These are phyloP conservation scores for Frankliniella intonsa DNA, from an alignment of 2,888 invertebrate species.

Conservation along the genomic window DNA sequence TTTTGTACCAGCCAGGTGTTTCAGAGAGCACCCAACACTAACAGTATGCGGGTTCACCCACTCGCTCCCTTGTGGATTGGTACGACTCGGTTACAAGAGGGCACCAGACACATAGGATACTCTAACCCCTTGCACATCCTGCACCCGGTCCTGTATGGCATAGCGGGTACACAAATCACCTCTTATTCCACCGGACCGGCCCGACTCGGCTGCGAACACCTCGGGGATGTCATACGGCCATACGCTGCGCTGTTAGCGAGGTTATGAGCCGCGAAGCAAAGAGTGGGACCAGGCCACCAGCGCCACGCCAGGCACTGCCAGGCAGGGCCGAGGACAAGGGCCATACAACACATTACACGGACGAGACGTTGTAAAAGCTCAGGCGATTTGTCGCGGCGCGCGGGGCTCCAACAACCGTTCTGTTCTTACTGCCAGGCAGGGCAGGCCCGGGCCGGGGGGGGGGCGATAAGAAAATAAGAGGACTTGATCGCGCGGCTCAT, in stretches of 20 bases:
- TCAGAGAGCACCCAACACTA: too few relatives aligned
- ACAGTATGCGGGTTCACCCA: too few relatives aligned
- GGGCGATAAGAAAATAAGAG: background rate
- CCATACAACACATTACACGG: constrained; percentile 1
- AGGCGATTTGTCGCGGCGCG: constrained; percentile 9
- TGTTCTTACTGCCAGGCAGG: background rate
- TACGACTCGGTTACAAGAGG: too few relatives aligned
- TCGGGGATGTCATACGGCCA: background rate
- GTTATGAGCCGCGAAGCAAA: background rate
- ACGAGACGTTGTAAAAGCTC: background rate
- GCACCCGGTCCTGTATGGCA: too few relatives aligned
- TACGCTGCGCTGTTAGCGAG: background rate
- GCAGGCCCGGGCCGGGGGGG: background rate
- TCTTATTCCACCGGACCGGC: too few relatives aligned
- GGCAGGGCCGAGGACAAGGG: background rate
- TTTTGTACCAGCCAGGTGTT: too few relatives aligned
- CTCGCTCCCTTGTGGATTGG: too few relatives aligned
- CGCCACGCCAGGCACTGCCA: background rate
- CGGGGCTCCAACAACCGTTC: background rate
- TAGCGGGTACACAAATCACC: too few relatives aligned
- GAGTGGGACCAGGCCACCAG: background rate
- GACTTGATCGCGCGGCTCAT: background rate
- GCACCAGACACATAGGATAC: too few relatives aligned
- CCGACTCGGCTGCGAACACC: background rate
- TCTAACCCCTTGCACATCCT: too few relatives aligned